phyloP scores from a whole-genome alignment of 2,797 vertebrate species.

The Sitta carolinensis region DNA sequence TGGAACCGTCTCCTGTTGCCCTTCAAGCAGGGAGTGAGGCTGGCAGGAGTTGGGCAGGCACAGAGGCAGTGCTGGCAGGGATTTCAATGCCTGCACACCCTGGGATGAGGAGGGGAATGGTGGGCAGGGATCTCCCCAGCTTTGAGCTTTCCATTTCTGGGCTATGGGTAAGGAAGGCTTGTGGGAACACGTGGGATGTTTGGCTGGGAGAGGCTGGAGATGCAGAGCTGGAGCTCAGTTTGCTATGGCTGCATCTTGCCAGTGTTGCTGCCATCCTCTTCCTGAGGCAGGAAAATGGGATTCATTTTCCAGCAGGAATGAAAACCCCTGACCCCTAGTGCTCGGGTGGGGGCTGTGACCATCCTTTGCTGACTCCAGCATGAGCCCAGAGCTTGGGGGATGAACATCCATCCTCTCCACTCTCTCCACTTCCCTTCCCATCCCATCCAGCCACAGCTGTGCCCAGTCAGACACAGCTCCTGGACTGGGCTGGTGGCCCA shows the following conservation, averaged over 20 bases:
- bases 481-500: neutral
- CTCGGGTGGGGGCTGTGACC: neutral
- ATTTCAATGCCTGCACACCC: neutral
- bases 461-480: neutral
- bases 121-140: neutral
- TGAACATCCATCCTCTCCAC: neutral
- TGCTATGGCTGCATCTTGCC: rapidly evolving
- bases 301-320: neutral
- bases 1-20: neutral
- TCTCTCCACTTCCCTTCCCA: neutral
- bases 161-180: neutral
- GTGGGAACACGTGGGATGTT: neutral
- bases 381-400: neutral
- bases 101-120: neutral
- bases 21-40: neutral
- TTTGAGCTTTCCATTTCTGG: neutral
- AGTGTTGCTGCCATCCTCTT: neutral
- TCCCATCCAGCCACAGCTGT: neutral
- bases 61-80: neutral
- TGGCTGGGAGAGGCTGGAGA: neutral
- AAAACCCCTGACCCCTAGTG: neutral
- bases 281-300: neutral
- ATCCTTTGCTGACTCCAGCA: neutral
- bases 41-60: neutral
- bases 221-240: neutral